Evolutionary conservation across 2,113 vertebrate species (phyloP).

Genomic region (Prionailurus viverrinus): DNA sequence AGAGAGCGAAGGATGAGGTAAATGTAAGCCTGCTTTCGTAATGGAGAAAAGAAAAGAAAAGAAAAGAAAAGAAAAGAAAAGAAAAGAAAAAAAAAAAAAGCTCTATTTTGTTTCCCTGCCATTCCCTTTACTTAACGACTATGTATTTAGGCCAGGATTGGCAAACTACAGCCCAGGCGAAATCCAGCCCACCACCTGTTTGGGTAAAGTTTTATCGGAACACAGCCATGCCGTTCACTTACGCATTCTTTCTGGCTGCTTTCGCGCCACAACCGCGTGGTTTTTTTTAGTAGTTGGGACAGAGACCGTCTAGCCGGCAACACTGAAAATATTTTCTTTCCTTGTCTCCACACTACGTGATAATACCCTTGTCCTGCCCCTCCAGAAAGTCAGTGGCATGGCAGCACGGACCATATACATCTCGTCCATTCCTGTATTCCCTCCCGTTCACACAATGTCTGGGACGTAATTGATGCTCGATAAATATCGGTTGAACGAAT

Average conservation of each 20-base stretch:
- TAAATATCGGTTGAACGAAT: not conserved
- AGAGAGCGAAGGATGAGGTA: not conserved
- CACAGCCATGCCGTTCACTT: not conserved
- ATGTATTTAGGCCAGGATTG: not conserved
- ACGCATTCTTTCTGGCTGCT: not conserved
- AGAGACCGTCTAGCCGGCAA: not conserved
- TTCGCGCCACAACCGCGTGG: not conserved
- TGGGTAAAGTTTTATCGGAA: constrained; percentile 27
- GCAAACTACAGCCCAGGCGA: not conserved
- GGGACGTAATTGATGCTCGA: not conserved
- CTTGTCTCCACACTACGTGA: not conserved
- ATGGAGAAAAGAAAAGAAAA: not conserved
- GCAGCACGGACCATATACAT: not conserved
- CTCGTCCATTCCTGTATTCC: not conserved
- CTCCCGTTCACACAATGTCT: not conserved
- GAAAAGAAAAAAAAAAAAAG: not conserved
- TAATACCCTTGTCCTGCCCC: not conserved
- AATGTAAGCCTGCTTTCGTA: constrained; percentile 7
- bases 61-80: not conserved
- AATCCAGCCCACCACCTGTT: not conserved
- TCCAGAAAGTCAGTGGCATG: not conserved
- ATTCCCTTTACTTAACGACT: constrained; percentile 20
- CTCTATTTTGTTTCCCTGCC: not conserved
- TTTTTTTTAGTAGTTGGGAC: constrained; percentile 25
- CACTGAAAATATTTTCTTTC: not conserved